These are phyloP conservation scores for Argyrosomus japonicus DNA, from an alignment of 2,113 vertebrate genomes.

Conservation along the genomic window DNA sequence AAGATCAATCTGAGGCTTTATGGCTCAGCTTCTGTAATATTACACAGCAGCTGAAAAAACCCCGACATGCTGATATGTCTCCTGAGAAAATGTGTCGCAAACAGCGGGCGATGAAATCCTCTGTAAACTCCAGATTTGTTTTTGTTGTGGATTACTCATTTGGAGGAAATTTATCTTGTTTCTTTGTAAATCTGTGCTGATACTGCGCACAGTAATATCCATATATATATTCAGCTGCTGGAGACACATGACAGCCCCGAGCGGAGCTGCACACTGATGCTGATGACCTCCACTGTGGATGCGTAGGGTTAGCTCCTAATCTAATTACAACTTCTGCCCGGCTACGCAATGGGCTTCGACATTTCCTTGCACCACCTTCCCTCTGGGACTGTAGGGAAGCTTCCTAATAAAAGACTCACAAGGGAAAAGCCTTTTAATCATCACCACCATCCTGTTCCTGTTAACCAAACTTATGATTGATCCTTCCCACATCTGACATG, in stretches of 20 bases:
- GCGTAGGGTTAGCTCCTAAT: slow-evolving; percentile 58
- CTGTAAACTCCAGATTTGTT: slow-evolving; percentile 1
- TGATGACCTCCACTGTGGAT: slow-evolving; percentile 50
- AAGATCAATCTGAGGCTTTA: slow-evolving; percentile 42
- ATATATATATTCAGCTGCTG: slow-evolving; percentile 19
- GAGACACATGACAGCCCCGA: slow-evolving; percentile 18
- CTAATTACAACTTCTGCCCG: slow-evolving; percentile 57
- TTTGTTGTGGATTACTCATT: slow-evolving; percentile 13
- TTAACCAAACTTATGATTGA: not conserved
- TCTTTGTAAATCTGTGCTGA: slow-evolving; percentile 4
- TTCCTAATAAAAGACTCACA: slow-evolving; percentile 47
- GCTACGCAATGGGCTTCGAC: slow-evolving; percentile 33
- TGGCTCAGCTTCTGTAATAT: slow-evolving; percentile 28
- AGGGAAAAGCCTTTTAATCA: slow-evolving; percentile 35
- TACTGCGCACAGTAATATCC: not conserved
- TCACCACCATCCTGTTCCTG: not conserved
- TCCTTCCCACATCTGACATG: slow-evolving; percentile 10
- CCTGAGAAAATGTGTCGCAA: slow-evolving; percentile 14
- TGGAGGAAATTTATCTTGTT: not conserved
- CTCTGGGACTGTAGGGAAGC: slow-evolving; percentile 39
- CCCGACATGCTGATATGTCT: slow-evolving; percentile 36
- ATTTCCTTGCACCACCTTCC: slow-evolving; percentile 39
- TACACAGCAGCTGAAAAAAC: slow-evolving; percentile 18
- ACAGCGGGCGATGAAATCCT: slow-evolving; percentile 27
- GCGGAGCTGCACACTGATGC: slow-evolving; percentile 16